phyloP scores from a whole-genome alignment of 2,888 invertebrate species.

The Leucophenga montana region DNA sequence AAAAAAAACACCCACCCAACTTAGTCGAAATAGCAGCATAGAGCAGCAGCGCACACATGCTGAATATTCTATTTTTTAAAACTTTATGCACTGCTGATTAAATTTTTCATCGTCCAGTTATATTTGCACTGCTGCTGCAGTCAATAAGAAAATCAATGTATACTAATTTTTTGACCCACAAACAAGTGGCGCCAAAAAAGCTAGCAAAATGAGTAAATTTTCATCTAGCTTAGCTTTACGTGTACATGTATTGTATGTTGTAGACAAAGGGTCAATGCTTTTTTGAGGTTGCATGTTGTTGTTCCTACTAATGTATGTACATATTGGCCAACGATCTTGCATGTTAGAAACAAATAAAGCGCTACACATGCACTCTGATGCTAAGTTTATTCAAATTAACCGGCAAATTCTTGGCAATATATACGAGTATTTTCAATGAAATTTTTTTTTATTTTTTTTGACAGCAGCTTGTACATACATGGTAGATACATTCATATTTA shows the following conservation, averaged over 20 bases:
- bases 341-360: constrained; percentile 15
- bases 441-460: not conserved
- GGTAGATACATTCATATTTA: too few species aligned
- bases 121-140: constrained; percentile 5
- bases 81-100: constrained; percentile 40
- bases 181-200: constrained; percentile 45
- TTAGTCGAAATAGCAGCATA: not conserved
- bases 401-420: constrained; percentile 35
- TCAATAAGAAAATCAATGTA: constrained; percentile 29
- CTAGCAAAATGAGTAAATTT: too few species aligned
- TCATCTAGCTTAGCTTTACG: too few species aligned
- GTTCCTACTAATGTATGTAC: too few species aligned
- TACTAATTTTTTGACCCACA: constrained; percentile 57
- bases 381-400: constrained; percentile 39
- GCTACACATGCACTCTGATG: constrained; percentile 11
- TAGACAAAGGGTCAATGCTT: constrained; percentile 55
- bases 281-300: constrained; percentile 8
- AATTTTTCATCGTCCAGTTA: constrained; percentile 19
- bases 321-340: constrained; percentile 41
- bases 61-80: not conserved
- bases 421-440: not conserved
- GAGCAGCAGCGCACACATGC: not conserved
- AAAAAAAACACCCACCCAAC: too few species aligned
- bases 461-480: not conserved
- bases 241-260: not conserved